Percentiles rank a stretch among this genome's conserved stretches.
These are phyloP conservation scores for Rhynchonycteris naso DNA, from an alignment of 2,797 vertebrate species.

Conservation along the genomic window DNA sequence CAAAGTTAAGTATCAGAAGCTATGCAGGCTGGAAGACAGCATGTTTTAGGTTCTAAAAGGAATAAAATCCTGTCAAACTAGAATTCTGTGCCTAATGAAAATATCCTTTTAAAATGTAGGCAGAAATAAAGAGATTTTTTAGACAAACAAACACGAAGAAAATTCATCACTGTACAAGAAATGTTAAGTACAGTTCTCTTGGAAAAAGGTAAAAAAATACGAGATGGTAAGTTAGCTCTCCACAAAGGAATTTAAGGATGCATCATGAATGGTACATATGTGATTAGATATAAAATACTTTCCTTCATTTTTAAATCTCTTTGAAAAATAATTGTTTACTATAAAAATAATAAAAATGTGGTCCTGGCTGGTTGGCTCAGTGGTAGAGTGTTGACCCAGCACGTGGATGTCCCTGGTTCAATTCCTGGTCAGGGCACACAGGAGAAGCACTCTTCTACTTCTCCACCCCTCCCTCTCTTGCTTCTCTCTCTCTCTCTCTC, in stretches of 20 bases:
- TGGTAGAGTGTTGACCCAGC: too few species aligned
- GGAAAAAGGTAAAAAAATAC: too few species aligned
- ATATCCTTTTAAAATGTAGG: background rate
- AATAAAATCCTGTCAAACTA: background rate
- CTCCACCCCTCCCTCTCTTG: too few species aligned
- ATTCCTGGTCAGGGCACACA: too few species aligned
- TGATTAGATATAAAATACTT: background rate
- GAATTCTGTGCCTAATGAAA: background rate
- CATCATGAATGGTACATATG: background rate
- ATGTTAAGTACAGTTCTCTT: background rate
- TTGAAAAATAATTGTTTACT: background rate
- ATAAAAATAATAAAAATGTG: background rate
- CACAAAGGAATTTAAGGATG: background rate
- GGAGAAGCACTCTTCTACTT: too few species aligned
- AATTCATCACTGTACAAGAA: background rate
- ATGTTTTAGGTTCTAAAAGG: too few species aligned
- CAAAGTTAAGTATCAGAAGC: background rate
- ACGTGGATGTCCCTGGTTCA: too few species aligned
- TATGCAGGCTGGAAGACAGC: too few species aligned
- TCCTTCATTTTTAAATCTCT: background rate
- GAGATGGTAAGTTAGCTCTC: background rate
- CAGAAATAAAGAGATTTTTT: background rate
- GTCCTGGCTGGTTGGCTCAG: too few species aligned
- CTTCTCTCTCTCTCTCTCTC: too few species aligned
- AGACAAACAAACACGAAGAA: background rate